These are phyloP conservation scores for Phengaris arion DNA, from an alignment of 2,888 invertebrate genomes.

Conservation along the genomic window DNA sequence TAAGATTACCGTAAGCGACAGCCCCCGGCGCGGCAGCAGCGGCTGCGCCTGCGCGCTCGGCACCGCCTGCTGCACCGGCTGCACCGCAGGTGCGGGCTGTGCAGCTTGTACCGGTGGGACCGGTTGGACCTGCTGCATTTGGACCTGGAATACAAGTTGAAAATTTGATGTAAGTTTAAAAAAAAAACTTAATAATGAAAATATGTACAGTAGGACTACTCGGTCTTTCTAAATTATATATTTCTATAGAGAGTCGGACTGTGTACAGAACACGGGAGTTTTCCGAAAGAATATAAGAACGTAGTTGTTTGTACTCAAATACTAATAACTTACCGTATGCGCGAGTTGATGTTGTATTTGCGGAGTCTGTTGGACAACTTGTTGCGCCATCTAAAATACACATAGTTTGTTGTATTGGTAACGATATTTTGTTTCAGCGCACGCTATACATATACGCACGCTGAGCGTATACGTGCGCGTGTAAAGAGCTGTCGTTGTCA, in stretches of 20 bases:
- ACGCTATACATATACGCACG: no score
- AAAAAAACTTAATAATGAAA: no score
- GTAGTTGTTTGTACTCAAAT: no score
- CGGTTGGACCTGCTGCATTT: conserved; percentile 42
- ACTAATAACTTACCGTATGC: conserved; percentile 46
- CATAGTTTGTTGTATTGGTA: not conserved
- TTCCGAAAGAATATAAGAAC: no score
- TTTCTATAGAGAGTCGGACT: no score
- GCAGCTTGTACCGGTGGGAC: conserved; percentile 47
- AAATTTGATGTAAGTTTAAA: no score
- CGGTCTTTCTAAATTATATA: not conserved
- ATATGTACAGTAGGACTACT: no score
- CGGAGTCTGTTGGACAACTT: conserved; percentile 42
- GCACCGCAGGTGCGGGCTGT: conserved; percentile 49
- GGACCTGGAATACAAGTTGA: conserved; percentile 42
- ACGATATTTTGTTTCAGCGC: no score
- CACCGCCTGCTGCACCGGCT: conserved; percentile 61
- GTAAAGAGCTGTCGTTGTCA: no score
- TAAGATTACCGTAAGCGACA: conserved; percentile 83
- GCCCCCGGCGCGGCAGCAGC: conserved; percentile 81
- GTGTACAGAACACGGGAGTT: no score
- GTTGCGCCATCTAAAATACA: conserved; percentile 50
- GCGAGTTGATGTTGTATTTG: conserved; percentile 48
- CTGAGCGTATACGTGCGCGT: no score
- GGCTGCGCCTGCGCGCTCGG: conserved; percentile 42